Evolutionary conservation across 2,888 invertebrate species (phyloP).

Genomic region (Tribolium freemani): DNA sequence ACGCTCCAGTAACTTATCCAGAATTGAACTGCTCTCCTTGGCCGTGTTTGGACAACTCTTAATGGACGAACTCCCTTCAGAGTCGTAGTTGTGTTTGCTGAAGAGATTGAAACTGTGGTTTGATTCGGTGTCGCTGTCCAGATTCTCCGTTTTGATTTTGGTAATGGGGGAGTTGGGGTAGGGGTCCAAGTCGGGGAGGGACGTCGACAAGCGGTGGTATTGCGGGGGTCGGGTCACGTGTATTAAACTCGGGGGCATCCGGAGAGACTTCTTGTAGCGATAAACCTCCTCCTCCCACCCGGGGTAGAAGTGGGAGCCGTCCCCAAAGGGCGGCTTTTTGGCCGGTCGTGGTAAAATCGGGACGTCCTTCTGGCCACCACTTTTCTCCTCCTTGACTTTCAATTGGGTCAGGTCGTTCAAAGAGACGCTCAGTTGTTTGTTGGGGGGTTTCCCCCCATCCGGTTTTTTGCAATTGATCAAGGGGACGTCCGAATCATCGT

Average conservation of each 20-base stretch:
- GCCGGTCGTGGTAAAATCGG: slow-evolving; percentile 62
- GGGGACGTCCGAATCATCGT: slow-evolving; percentile 59
- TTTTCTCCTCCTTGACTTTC: slow-evolving; percentile 55
- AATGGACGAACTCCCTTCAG: slow-evolving; percentile 79
- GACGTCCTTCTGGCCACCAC: too few species aligned
- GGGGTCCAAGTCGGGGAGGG: slow-evolving; percentile 83
- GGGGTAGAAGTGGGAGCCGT: slow-evolving; percentile 80
- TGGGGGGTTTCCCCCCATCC: not conserved
- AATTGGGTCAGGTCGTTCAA: slow-evolving; percentile 61
- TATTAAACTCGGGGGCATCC: slow-evolving; percentile 86
- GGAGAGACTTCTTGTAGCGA: slow-evolving; percentile 81
- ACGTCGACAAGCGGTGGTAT: slow-evolving; percentile 79
- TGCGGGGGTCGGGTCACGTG: slow-evolving; percentile 83
- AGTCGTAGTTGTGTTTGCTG: slow-evolving; percentile 74
- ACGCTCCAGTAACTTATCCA: slow-evolving; percentile 78
- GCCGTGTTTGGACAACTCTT: slow-evolving; percentile 71
- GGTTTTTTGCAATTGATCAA: slow-evolving; percentile 50
- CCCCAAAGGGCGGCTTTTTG: slow-evolving; percentile 76
- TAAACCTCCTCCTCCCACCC: slow-evolving; percentile 90
- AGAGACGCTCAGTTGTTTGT: slow-evolving; percentile 7
- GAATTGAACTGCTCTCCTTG: slow-evolving; percentile 71
- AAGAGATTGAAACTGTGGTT: slow-evolving; percentile 73
- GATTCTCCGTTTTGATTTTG: slow-evolving; percentile 64
- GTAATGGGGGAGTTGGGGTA: slow-evolving; percentile 78
- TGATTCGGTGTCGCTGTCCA: slow-evolving; percentile 77